phyloP scores from a whole-genome alignment of 1,140 invertebrate genomes.

The Cotesia vestalis region DNA sequence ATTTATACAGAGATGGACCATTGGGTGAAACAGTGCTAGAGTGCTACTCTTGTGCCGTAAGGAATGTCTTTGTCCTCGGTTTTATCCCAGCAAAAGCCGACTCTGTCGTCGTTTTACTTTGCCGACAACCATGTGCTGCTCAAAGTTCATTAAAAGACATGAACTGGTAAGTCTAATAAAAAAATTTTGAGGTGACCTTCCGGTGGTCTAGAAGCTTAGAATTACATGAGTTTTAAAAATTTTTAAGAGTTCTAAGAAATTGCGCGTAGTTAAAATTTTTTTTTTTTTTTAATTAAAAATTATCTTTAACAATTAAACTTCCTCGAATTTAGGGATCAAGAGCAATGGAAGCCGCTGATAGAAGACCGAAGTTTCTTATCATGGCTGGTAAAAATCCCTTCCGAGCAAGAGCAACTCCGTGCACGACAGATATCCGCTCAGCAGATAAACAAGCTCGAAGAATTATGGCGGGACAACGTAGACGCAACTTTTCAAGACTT shows the following conservation, averaged over 20 bases:
- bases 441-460: constrained; percentile 98
- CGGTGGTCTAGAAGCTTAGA: no score
- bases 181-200: no score
- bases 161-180: constrained; percentile 79
- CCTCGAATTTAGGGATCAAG: constrained; percentile 79
- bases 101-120: constrained; percentile 97
- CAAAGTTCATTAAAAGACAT: constrained; percentile 97
- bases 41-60: constrained; percentile 98
- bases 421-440: constrained; percentile 95
- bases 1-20: constrained; percentile 83
- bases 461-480: constrained; percentile 98
- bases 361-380: constrained; percentile 94
- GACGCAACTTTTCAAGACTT: constrained; percentile 98
- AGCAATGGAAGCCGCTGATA: constrained; percentile 98
- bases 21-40: constrained; percentile 97
- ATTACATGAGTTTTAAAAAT: no score
- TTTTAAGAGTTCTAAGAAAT: no score
- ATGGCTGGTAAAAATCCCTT: constrained; percentile 96
- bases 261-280: no score
- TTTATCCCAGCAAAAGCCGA: constrained; percentile 99
- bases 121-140: constrained; percentile 96
- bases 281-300: constrained; percentile 4
- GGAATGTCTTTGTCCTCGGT: constrained; percentile 97
- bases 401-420: constrained; percentile 93
- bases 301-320: constrained; percentile 28